Conservation (phyloP, 1,140 invertebrate genomes). For the Calephelis virginiensis region DNA sequence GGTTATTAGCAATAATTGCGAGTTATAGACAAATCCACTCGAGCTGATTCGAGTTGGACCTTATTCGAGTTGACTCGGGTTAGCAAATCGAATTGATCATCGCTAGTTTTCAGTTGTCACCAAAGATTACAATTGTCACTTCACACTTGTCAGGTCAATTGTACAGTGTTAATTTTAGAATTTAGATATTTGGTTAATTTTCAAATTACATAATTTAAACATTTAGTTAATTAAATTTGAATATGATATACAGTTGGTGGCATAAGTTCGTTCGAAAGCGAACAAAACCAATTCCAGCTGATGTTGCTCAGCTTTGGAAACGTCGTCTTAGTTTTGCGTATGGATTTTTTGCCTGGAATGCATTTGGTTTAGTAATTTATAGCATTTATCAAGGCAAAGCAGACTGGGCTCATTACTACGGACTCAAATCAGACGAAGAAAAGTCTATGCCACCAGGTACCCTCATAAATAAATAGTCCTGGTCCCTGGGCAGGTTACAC, state of each 20-base stretch:
- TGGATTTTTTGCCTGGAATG: conserved; percentile 81
- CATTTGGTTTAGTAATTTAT: conserved; percentile 81
- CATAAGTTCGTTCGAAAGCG: conserved; percentile 77
- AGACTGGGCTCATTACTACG: conserved; percentile 82
- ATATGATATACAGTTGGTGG: conserved; percentile 66
- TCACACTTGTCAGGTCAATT: no score
- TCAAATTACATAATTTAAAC: background rate
- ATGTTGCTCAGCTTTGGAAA: conserved; percentile 80
- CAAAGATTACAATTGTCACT: no score
- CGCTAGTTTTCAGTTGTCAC: no score
- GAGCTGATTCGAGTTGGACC: no score
- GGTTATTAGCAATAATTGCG: no score
- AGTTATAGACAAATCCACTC: no score
- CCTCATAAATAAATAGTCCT: no score
- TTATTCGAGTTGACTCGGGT: no score
- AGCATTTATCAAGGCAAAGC: conserved; percentile 78
- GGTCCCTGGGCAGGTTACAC: no score
- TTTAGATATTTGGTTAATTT: no score
- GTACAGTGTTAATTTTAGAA: no score
- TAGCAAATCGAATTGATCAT: no score
- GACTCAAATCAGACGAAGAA: conserved; percentile 81
- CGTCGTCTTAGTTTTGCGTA: conserved; percentile 80
- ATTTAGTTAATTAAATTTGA: conserved; percentile 18
- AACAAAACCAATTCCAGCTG: conserved; percentile 80
- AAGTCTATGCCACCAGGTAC: conserved; percentile 74